These are phyloP conservation scores for Dolichotis patagonum DNA, from an alignment of 2,113 vertebrate species.

Conservation along the genomic window DNA sequence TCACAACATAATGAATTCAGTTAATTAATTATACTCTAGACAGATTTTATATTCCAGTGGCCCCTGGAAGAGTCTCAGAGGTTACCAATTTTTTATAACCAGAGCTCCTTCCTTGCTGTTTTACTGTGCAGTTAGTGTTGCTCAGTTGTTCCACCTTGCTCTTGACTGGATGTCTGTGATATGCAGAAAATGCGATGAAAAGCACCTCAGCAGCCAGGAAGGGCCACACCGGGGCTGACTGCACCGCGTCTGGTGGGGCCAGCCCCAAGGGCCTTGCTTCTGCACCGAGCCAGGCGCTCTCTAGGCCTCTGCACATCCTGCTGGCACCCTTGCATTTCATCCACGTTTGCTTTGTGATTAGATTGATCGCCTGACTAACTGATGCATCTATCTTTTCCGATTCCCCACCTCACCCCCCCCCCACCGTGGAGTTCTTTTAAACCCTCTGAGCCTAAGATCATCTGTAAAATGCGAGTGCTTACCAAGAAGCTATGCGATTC, in stretches of 20 bases:
- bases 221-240: background rate
- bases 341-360: background rate
- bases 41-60: slow-evolving; percentile 6
- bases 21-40: background rate
- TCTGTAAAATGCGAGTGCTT: background rate
- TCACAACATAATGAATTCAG: slow-evolving; percentile 10
- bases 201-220: background rate
- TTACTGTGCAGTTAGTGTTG: background rate
- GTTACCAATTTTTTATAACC: background rate
- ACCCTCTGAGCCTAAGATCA: background rate
- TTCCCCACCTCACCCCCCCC: no score
- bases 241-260: accelerated
- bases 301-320: background rate
- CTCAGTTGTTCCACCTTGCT: background rate
- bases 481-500: background rate
- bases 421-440: background rate
- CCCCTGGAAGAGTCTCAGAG: background rate
- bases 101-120: slow-evolving; percentile 13
- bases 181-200: background rate
- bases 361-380: background rate
- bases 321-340: background rate
- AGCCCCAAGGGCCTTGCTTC: background rate
- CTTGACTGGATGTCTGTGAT: background rate
- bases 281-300: background rate
- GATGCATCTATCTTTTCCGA: background rate